Percentiles rank a stretch among this genome's conserved stretches.
Conservation (phyloP, 2,113 vertebrate genomes). For the Pituophis catenifer region DNA sequence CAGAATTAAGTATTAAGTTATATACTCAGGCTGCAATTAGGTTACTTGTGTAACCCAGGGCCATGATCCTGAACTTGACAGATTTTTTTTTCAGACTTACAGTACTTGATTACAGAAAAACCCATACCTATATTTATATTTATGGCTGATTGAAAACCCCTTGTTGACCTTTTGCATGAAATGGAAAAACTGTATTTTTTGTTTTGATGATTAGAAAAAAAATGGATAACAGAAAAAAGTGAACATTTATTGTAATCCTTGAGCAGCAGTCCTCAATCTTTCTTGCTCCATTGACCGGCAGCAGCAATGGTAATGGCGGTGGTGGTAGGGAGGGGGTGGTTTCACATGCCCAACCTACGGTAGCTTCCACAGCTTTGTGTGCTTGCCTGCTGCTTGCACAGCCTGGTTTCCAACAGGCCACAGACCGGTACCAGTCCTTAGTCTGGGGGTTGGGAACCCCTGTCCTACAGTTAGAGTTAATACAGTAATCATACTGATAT, state of each 20-base stretch:
- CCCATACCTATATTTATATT: neutral
- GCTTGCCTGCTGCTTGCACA: neutral
- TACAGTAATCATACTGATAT: no score
- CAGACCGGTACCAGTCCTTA: no score
- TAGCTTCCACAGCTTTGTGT: neutral
- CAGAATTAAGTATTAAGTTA: neutral
- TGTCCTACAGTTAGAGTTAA: no score
- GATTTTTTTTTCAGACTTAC: neutral
- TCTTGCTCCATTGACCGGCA: neutral
- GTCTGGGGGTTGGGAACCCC: no score
- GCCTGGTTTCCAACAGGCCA: neutral
- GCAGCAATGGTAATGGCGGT: no score
- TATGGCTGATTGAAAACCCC: neutral
- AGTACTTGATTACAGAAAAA: neutral
- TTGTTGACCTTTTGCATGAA: neutral
- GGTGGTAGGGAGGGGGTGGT: neutral
- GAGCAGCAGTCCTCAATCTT: neutral
- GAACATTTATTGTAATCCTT: neutral
- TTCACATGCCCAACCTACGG: neutral
- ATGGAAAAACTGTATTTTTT: neutral
- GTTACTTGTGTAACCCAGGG: neutral
- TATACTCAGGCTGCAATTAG: neutral
- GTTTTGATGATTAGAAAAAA: neutral
- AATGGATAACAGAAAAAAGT: neutral
- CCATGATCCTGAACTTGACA: neutral